Evolutionary conservation across 2,113 vertebrate species (phyloP), one percentile per base, ranked within the genome.

Genomic region (Lamprotornis superbus): DNA sequence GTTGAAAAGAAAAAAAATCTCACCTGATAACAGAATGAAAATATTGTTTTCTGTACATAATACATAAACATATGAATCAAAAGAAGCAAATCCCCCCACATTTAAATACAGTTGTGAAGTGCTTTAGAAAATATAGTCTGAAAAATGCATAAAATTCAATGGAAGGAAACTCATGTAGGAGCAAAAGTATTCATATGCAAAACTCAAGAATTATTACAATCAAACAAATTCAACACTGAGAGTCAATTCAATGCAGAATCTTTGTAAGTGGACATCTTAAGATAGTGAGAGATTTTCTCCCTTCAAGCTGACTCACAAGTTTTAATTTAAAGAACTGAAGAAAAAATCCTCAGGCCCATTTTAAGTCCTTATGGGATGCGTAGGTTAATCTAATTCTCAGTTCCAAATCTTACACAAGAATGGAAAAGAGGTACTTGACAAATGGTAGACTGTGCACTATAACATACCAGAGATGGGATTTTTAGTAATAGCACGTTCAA

Each of bases 91-190:
- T 23, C 18, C 52, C 61, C 61, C 73, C 83, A 33, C 60, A 90
- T 94, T 90, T 77, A 94, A 78, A 97, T 92, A 86, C 86, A 93
- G 87, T 69, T 79, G 76, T 84, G 89, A 97, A 89, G 73, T 94
- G 68, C 57, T 96, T 94, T 96, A 78, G 94, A 94, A 95, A 87
- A 76, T 69, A 80, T 5, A 79, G 50, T 60, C 73, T 78, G 56
- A 94, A 92, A 91, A 97, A 97, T 31, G 63, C 71, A 68, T 56
- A 63, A 77, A 93, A 71, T 71, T 77, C 47, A 90, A 46, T 40
- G 35, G 83, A 50, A 90, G 64, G 63, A 89, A 95, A 86, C 19
- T 77, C 55, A 59, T 3, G 39, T 61, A 85, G 65, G 46, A 89
- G 37, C 80, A 53, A 91, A 95, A 96, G 85, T 25, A 75, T n/a